A percentile compares a stretch with the other conserved stretches of the same genome.
Evolutionary conservation across 1,140 invertebrate species (phyloP).

Genomic region (Papilio polyxenes): DNA sequence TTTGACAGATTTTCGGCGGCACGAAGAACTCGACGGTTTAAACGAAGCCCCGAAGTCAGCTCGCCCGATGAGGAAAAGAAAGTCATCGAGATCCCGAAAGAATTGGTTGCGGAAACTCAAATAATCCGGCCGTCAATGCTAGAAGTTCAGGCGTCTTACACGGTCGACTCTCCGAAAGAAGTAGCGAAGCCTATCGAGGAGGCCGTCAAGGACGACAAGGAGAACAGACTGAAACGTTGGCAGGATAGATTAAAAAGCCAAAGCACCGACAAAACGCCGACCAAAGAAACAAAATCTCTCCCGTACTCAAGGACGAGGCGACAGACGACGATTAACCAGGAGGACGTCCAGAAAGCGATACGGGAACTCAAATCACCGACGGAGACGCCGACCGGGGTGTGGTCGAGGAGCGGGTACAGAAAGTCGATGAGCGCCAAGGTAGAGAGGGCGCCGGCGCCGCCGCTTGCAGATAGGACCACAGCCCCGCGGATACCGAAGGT

Average conservation of each 20-base stretch:
- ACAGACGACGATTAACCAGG: constrained; percentile 83
- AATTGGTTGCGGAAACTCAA: constrained; percentile 81
- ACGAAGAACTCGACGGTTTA: constrained; percentile 90
- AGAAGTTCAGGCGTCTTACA: constrained; percentile 75
- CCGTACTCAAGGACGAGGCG: constrained; percentile 74
- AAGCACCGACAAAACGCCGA: constrained; percentile 67
- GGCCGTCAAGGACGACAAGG: constrained; percentile 81
- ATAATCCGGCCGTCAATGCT: constrained; percentile 78
- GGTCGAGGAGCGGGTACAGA: constrained; percentile 76
- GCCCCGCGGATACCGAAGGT: constrained; percentile 73
- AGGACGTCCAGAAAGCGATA: constrained; percentile 84
- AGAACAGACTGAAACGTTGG: constrained; percentile 83
- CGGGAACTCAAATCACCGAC: constrained; percentile 82
- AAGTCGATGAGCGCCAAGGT: constrained; percentile 62
- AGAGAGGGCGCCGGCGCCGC: constrained; percentile 51
- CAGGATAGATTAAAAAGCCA: constrained; percentile 82
- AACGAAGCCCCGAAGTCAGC: constrained; percentile 85
- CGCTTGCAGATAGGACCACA: constrained; percentile 58
- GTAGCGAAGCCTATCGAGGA: constrained; percentile 63
- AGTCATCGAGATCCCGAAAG: constrained; percentile 68
- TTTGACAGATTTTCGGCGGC: constrained; percentile 92
- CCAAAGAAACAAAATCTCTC: constrained; percentile 70
- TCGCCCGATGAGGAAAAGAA: constrained; percentile 82
- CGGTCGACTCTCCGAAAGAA: constrained; percentile 67
- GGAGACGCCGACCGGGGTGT: constrained; percentile 80